Evolutionary conservation across 2,888 invertebrate genomes (phyloP), one percentile per base, ranked within the genome.

Genomic region (Lasioglossum leucozonium): DNA sequence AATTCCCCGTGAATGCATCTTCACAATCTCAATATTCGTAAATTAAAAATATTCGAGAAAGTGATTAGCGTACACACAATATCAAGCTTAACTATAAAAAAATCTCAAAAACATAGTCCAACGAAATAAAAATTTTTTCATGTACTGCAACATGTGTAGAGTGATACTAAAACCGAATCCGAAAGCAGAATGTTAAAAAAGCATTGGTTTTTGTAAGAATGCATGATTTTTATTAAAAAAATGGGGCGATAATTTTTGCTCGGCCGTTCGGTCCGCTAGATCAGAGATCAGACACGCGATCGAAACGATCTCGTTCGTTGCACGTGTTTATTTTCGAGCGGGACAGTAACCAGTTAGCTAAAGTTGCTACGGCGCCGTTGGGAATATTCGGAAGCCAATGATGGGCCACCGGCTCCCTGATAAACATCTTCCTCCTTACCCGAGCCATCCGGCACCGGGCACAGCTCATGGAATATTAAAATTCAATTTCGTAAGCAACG

Each of bases 381-480:
- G 51, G 67, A 71, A 72, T 62, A 37, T 81, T n/a, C n/a, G 74
- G 58, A 42, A 80, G n/a, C 30, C 51, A 55, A 79, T 67, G 42
- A 10, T 47, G 30, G 42, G 13, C n/a, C 51, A 47, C 69, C 81
- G 58, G 40, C 10, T 47, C 13, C 18, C 34, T 26, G 44, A 11
- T 82, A 72, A 82, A 81, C 62, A 65, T n/a, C 26, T 26, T 5
- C 5, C 18, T 30, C 18, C 40, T 81, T 51, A 30, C 18, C 69
- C 47, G 40, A 10, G n/a, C 40, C 8, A 2, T 4, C 13, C 51
- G 30, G 13, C 58, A 37, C 42, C 62, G 51, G 47, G 10, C n/a
- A n/a, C n/a, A 22, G n/a, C 26, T 71, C 71, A 44, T 84, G 55
- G 37, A 84, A 78, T 83, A 84, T 83, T 83, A 65, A 84, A 83